Evolutionary conservation across 37 sponge, comb jelly and placozoan species (phyloP).

Genomic region (Dysidea cf. avara): DNA sequence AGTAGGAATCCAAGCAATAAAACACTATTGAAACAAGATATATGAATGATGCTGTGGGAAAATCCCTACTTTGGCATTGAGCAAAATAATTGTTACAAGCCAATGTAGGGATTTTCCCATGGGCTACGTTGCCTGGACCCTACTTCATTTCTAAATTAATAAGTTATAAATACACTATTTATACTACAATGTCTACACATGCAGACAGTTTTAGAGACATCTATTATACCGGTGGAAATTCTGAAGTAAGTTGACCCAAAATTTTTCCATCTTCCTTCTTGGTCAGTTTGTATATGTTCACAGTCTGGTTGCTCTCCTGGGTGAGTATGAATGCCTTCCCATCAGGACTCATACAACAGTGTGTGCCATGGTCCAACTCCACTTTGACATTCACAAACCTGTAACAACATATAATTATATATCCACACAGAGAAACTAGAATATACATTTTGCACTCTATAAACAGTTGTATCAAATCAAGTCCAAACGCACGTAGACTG

Average conservation of each 20-base stretch:
- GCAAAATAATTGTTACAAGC: too few relatives aligned
- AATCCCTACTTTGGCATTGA: too few relatives aligned
- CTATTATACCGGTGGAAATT: constrained; percentile 41
- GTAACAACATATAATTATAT: too few relatives aligned
- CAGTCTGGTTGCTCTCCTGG: constrained; percentile 16
- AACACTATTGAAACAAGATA: too few relatives aligned
- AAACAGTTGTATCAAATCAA: not conserved
- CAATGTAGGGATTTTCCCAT: too few relatives aligned
- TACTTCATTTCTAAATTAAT: too few relatives aligned
- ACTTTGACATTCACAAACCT: constrained; percentile 58
- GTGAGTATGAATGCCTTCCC: constrained; percentile 40
- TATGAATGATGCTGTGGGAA: too few relatives aligned
- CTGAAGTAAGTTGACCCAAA: constrained; percentile 17
- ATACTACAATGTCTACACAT: constrained; percentile 5
- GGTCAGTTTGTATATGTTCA: constrained; percentile 29
- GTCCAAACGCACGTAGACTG: not conserved
- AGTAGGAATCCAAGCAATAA: too few relatives aligned
- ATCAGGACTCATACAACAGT: constrained; percentile 86
- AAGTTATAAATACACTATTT: too few relatives aligned
- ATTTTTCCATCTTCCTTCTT: constrained; percentile 21
- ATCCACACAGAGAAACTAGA: too few relatives aligned
- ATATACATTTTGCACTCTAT: not conserved
- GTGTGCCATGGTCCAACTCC: constrained; percentile 67
- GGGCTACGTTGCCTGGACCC: too few relatives aligned
- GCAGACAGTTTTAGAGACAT: not conserved